Conservation (phyloP, 2,888 invertebrate genomes). For the Agriopis marginaria region DNA sequence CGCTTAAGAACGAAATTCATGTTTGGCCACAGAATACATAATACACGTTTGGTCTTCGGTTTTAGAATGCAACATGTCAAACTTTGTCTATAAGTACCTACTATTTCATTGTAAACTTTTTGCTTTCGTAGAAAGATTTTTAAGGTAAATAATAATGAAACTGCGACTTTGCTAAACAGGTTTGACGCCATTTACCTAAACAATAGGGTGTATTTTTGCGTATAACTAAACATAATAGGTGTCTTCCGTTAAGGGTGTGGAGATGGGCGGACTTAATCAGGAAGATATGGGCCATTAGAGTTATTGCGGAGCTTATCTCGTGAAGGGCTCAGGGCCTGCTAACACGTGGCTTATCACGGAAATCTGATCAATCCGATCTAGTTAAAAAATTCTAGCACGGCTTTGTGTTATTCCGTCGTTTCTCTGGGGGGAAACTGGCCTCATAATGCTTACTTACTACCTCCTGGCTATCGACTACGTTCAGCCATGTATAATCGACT, state of each 20-base stretch:
- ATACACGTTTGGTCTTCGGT: neutral
- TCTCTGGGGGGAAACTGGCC: no score
- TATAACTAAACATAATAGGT: conserved; percentile 22
- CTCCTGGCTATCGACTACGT: no score
- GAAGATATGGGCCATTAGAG: conserved; percentile 36
- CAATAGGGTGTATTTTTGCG: conserved; percentile 19
- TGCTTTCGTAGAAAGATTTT: conserved; percentile 13
- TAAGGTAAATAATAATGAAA: neutral
- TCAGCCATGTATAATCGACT: no score
- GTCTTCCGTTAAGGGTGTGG: conserved; percentile 28
- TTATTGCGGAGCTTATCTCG: conserved; percentile 31
- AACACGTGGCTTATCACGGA: conserved; percentile 1
- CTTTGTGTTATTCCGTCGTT: no score
- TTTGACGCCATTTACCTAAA: neutral
- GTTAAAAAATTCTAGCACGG: no score
- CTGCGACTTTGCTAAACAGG: neutral
- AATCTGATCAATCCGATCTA: neutral
- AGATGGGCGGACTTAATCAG: conserved; percentile 41
- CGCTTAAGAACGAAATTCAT: conserved; percentile 13
- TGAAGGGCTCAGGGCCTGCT: conserved; percentile 22
- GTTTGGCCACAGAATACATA: neutral
- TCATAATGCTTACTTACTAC: no score
- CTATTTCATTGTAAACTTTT: neutral
- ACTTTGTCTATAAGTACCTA: neutral
- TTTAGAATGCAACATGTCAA: conserved; percentile 18